Conservation (phyloP, 2,888 invertebrate genomes). For the Cancer borealis region DNA sequence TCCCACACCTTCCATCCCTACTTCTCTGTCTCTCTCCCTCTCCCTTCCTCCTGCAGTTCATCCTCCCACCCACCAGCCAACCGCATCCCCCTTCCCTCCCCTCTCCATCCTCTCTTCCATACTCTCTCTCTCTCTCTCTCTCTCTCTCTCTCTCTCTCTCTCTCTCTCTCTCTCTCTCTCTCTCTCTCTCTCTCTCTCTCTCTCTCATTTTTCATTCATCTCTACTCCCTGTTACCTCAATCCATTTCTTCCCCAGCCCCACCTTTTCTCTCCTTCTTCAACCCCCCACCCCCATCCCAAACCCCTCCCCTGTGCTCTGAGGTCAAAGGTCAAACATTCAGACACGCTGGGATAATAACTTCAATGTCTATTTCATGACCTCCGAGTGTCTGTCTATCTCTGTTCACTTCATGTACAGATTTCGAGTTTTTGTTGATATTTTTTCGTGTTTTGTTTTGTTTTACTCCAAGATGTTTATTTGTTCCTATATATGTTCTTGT, state of each 20-base stretch:
- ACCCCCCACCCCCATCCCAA: background rate
- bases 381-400: background rate
- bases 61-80: too few species aligned
- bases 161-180: background rate
- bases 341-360: slow-evolving; percentile 7
- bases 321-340: slow-evolving; percentile 21
- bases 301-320: background rate
- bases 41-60: background rate
- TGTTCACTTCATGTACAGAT: background rate
- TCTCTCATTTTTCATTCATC: background rate
- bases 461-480: background rate
- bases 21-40: slow-evolving; percentile 35
- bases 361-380: background rate
- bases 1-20: background rate
- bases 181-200: background rate
- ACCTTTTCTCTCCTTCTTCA: background rate
- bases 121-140: slow-evolving; percentile 9
- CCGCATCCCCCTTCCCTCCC: too few species aligned
- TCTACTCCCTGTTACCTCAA: background rate
- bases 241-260: background rate
- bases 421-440: background rate
- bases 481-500: background rate
- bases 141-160: slow-evolving; percentile 38
- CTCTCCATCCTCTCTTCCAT: background rate
- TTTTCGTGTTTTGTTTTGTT: background rate